A percentile compares a stretch with the other conserved stretches of the same genome.
Conservation (phyloP, 2,888 invertebrate species). For the Dusona sp. region DNA sequence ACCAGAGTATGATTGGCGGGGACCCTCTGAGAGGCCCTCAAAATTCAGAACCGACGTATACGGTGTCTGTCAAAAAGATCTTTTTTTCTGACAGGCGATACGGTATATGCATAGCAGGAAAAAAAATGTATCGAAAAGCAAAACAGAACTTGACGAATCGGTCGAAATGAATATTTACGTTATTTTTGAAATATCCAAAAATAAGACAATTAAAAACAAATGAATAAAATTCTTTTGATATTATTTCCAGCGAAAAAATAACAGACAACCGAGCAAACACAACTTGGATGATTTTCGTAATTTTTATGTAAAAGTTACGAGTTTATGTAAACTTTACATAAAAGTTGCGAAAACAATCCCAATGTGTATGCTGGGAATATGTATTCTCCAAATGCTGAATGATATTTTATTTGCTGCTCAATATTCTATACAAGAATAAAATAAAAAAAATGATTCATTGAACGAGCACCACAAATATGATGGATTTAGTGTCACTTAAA, state of each 20-base stretch:
- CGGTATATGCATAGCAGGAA: neutral
- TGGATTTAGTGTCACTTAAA: constrained; percentile 48
- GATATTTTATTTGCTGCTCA: neutral
- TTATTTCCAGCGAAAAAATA: neutral
- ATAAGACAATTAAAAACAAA: neutral
- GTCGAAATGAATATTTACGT: too few relatives aligned
- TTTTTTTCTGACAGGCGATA: constrained; percentile 43
- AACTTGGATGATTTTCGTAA: too few relatives aligned
- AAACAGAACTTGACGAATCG: neutral
- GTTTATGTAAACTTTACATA: too few relatives aligned
- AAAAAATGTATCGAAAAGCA: neutral
- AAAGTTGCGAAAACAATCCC: too few relatives aligned
- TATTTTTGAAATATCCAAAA: neutral
- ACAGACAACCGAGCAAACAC: too few relatives aligned
- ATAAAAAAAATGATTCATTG: neutral
- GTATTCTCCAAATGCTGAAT: neutral
- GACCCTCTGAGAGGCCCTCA: constrained; percentile 45
- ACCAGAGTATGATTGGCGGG: constrained; percentile 51
- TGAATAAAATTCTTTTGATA: neutral
- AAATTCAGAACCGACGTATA: neutral
- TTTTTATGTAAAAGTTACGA: too few relatives aligned
- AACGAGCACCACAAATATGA: constrained; percentile 13
- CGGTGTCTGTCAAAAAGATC: constrained; percentile 35
- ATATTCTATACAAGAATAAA: neutral
- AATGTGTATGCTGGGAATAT: too few relatives aligned